Conservation (phyloP, 2,888 invertebrate species). For the Sesia bembeciformis region DNA sequence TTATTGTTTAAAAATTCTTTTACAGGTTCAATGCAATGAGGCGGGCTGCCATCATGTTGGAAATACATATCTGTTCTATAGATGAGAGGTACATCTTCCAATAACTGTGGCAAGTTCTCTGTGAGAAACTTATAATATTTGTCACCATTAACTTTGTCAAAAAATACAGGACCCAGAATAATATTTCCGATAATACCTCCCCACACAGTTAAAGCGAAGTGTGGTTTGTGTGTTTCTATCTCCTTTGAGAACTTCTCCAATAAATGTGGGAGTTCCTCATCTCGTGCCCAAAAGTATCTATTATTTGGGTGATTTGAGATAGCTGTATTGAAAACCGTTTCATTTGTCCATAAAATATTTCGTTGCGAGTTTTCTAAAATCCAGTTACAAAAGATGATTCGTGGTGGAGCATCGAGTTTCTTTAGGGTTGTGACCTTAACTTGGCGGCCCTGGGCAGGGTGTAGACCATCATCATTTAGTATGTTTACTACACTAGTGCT, state of each 20-base stretch:
- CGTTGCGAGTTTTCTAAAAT: background rate
- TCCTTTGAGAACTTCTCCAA: too few relatives aligned
- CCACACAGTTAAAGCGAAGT: background rate
- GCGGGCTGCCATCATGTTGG: background rate
- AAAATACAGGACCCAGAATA: background rate
- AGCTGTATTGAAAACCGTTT: background rate
- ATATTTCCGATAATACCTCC: slow-evolving; percentile 1
- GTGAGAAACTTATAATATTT: background rate
- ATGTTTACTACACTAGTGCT: background rate
- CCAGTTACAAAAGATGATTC: background rate
- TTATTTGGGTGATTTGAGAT: background rate
- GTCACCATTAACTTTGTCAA: background rate
- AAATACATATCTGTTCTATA: background rate
- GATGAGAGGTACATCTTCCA: background rate
- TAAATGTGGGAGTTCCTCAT: too few relatives aligned
- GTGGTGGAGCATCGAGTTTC: background rate
- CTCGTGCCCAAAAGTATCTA: background rate
- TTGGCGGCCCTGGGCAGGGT: too few relatives aligned
- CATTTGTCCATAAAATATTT: background rate
- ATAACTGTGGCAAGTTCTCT: background rate
- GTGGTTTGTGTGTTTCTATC: background rate
- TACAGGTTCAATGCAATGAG: background rate
- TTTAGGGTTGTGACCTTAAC: background rate
- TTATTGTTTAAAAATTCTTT: background rate
- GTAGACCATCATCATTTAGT: too few relatives aligned